Evolutionary conservation across 2,113 vertebrate genomes (phyloP).

Genomic region (Apteryx mantelli): DNA sequence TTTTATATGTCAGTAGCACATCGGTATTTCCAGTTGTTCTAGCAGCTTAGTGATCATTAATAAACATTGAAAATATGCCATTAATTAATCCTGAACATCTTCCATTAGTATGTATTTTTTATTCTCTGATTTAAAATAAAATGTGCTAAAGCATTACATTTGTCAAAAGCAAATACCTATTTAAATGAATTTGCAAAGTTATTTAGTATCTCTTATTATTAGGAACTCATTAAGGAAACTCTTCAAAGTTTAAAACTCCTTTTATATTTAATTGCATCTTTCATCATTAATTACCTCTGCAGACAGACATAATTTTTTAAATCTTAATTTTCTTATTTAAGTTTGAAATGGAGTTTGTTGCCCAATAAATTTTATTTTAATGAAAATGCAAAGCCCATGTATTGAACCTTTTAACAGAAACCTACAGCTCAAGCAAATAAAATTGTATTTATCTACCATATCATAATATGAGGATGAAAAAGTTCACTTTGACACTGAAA

Average conservation of each 20-base stretch:
- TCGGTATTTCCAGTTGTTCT: background rate
- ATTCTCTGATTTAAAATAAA: background rate
- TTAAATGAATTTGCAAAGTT: constrained; percentile 47
- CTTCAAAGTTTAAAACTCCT: constrained; percentile 51
- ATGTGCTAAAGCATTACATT: background rate
- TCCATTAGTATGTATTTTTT: background rate
- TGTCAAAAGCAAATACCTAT: constrained; percentile 16
- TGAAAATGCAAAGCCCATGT: background rate
- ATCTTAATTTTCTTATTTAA: constrained; percentile 63
- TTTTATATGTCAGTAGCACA: background rate
- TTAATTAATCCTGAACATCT: background rate
- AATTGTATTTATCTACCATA: constrained; percentile 29
- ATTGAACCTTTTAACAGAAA: constrained; percentile 31
- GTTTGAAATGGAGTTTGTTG: background rate
- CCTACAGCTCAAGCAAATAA: constrained; percentile 42
- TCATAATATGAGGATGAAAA: background rate
- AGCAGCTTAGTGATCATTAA: background rate
- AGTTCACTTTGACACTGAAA: background rate
- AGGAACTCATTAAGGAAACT: constrained; percentile 49
- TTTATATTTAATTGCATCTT: constrained; percentile 61
- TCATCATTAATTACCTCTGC: constrained; percentile 50
- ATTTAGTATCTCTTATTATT: constrained; percentile 40
- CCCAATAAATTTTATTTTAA: constrained; percentile 33
- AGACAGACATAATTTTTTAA: constrained; percentile 49
- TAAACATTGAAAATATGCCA: background rate